Conservation (phyloP, 37 sponge, comb jelly and placozoan genomes). For the Beroe forskalii region DNA sequence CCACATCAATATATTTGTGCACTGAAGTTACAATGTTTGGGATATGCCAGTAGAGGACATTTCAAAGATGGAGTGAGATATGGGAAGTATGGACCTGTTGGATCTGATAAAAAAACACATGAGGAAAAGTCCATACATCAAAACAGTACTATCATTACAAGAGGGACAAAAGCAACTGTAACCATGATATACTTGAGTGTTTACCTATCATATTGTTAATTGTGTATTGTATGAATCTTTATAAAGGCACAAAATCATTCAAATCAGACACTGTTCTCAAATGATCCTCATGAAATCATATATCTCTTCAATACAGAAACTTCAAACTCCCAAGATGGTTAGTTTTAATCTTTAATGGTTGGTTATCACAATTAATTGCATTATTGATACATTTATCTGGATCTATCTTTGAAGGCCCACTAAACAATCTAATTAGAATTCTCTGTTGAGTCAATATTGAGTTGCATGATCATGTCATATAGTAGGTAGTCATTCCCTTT, state of each 20-base stretch:
- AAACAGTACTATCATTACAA: conserved; percentile 2
- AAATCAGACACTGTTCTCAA: background rate
- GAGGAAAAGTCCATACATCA: conserved; percentile 7
- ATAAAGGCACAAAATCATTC: background rate
- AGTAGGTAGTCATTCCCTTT: too few relatives aligned
- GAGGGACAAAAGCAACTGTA: background rate
- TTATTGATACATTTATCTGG: too few relatives aligned
- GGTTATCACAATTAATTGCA: too few relatives aligned
- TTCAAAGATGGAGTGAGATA: conserved; percentile 56
- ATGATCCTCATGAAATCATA: background rate
- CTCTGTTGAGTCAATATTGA: too few relatives aligned
- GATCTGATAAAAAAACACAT: conserved; percentile 55
- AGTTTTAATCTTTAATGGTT: too few relatives aligned
- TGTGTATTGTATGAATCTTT: background rate
- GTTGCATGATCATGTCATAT: too few relatives aligned
- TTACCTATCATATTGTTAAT: background rate
- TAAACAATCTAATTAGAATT: too few relatives aligned
- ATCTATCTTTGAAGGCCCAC: too few relatives aligned
- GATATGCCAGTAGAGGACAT: conserved; percentile 44
- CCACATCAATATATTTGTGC: too few relatives aligned
- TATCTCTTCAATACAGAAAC: too few relatives aligned
- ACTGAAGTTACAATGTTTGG: too few relatives aligned
- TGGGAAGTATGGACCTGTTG: conserved; percentile 61
- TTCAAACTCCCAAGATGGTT: too few relatives aligned
- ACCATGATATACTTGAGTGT: background rate